Conservation (phyloP, 2,888 invertebrate genomes). For the Pterostichus niger region DNA sequence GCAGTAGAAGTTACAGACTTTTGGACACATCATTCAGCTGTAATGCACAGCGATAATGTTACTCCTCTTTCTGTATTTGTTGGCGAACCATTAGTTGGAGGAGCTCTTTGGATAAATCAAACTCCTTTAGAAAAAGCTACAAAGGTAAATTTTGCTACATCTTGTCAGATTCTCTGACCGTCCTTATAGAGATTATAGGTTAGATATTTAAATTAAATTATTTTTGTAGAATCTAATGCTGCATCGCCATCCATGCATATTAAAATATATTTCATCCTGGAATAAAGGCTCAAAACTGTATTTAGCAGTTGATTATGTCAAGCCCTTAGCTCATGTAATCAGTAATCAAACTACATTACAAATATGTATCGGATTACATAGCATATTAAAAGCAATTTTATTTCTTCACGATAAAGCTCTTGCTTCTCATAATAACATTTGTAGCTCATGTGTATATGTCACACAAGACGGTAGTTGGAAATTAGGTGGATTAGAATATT, state of each 20-base stretch:
- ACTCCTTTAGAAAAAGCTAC: slow-evolving; percentile 88
- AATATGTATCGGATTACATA: slow-evolving; percentile 89
- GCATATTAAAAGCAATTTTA: slow-evolving; percentile 88
- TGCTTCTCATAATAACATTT: slow-evolving; percentile 91
- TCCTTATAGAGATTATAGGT: slow-evolving; percentile 56
- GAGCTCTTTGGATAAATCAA: slow-evolving; percentile 82
- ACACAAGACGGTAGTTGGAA: slow-evolving; percentile 93
- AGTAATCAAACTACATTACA: slow-evolving; percentile 86
- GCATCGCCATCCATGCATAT: slow-evolving; percentile 91
- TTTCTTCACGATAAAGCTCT: slow-evolving; percentile 91
- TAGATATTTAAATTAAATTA: not conserved
- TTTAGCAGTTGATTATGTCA: slow-evolving; percentile 90
- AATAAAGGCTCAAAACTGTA: slow-evolving; percentile 86
- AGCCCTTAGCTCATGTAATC: slow-evolving; percentile 85
- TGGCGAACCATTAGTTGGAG: slow-evolving; percentile 84
- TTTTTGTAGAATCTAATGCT: slow-evolving; percentile 88
- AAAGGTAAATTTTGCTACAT: slow-evolving; percentile 79
- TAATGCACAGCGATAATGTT: slow-evolving; percentile 80
- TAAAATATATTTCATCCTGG: slow-evolving; percentile 91
- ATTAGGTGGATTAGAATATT: slow-evolving; percentile 90
- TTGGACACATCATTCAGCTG: slow-evolving; percentile 86
- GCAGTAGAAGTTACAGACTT: slow-evolving; percentile 88
- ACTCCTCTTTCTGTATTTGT: slow-evolving; percentile 87
- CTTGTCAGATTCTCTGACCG: not conserved
- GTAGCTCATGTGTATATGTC: slow-evolving; percentile 89